Percentiles rank a stretch among this genome's conserved stretches.
These are phyloP conservation scores for Prosopocoilus inquinatus DNA, from an alignment of 2,888 invertebrate genomes.

Conservation along the genomic window DNA sequence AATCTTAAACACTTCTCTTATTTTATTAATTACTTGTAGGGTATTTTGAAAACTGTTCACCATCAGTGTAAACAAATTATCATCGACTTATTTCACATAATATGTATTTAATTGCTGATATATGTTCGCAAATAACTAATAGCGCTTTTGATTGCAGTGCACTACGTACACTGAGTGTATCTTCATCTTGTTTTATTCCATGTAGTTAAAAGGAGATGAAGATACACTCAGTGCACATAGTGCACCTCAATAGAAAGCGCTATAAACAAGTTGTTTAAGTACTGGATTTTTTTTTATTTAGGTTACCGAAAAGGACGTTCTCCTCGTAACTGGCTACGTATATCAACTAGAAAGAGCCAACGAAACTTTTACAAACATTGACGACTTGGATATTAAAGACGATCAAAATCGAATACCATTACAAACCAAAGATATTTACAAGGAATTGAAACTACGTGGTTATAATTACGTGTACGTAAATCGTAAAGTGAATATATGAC, in stretches of 20 bases:
- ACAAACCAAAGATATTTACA: slow-evolving; percentile 61
- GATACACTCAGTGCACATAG: too few species aligned
- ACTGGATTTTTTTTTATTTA: slow-evolving; percentile 32
- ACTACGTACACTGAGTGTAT: too few species aligned
- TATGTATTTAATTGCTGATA: too few species aligned
- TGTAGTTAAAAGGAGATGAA: too few species aligned
- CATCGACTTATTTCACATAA: too few species aligned
- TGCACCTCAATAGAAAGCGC: too few species aligned
- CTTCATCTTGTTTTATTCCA: too few species aligned
- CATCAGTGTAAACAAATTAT: too few species aligned
- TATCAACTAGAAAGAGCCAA: slow-evolving; percentile 43
- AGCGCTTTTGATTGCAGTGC: too few species aligned
- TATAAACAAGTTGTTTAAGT: neutral
- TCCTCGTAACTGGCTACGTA: slow-evolving; percentile 67
- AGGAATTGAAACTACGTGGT: slow-evolving; percentile 65
- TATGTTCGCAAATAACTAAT: too few species aligned
- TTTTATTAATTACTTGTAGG: too few species aligned
- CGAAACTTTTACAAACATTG: neutral
- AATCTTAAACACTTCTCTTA: neutral
- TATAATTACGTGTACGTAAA: slow-evolving; percentile 50
- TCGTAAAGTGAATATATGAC: neutral
- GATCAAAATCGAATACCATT: slow-evolving; percentile 3
- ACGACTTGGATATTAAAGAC: neutral
- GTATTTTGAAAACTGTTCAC: too few species aligned
- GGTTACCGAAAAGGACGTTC: slow-evolving; percentile 65